Conservation (phyloP, 92 coral and sea anemone species). For the Palythoa grandiflora region DNA sequence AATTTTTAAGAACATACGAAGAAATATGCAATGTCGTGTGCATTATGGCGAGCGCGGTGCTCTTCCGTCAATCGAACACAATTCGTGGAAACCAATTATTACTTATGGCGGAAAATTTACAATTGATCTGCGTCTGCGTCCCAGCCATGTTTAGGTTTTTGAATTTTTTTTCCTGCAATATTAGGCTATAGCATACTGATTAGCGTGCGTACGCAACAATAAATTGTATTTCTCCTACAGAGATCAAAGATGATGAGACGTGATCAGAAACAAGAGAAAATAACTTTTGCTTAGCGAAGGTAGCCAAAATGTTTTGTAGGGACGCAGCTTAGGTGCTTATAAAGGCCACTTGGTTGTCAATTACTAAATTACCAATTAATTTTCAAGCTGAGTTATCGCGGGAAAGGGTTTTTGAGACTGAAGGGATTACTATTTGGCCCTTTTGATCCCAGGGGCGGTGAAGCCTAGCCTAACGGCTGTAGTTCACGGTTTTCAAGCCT, state of each 20-base stretch:
- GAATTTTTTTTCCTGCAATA: neutral
- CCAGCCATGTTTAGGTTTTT: too few relatives aligned
- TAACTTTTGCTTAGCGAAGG: neutral
- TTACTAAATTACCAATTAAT: conserved; percentile 8
- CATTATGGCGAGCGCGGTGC: neutral
- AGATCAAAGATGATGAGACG: neutral
- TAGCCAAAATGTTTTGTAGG: neutral
- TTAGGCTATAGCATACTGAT: neutral
- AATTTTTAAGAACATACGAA: neutral
- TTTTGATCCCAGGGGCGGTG: neutral
- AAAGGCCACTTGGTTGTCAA: conserved; percentile 14
- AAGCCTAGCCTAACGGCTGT: conserved; percentile 17
- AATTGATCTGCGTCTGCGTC: too few relatives aligned
- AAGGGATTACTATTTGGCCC: conserved; percentile 2
- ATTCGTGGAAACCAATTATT: conserved; percentile 10
- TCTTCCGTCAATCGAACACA: neutral
- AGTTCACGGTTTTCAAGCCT: conserved; percentile 15
- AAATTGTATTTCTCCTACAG: neutral
- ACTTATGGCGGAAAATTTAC: neutral
- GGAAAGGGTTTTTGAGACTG: neutral
- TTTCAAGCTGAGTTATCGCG: conserved; percentile 16
- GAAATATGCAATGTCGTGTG: conserved; percentile 7
- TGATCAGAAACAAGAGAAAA: conserved; percentile 7
- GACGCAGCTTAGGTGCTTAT: conserved; percentile 17
- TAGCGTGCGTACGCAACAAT: neutral